These are phyloP conservation scores for Girardia tigrina DNA, from an alignment of 2,888 invertebrate genomes.

Conservation along the genomic window DNA sequence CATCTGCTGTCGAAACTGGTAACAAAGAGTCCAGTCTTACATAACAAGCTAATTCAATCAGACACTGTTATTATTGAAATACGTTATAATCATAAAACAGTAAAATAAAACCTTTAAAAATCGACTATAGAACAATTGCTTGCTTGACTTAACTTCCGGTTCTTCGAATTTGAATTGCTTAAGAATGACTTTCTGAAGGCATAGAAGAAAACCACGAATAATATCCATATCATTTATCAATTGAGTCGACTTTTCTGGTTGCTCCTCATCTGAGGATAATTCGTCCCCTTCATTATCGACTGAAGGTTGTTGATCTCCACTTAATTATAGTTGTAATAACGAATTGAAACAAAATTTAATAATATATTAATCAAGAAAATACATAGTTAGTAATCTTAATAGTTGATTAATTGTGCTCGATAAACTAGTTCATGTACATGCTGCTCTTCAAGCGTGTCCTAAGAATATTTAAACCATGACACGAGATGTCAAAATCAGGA, in stretches of 20 bases:
- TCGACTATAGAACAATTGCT: constrained; percentile 80
- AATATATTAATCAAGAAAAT: too few species aligned
- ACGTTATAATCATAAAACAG: not conserved
- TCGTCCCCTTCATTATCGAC: not conserved
- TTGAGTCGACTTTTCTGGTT: not conserved
- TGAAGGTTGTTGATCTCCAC: too few species aligned
- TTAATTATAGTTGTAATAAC: too few species aligned
- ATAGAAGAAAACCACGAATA: not conserved
- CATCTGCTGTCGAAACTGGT: constrained; percentile 57
- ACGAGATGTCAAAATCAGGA: too few species aligned
- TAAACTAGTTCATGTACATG: too few species aligned
- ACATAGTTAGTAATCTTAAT: too few species aligned
- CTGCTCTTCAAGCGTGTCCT: too few species aligned
- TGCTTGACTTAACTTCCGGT: constrained; percentile 71
- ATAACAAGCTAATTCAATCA: constrained; percentile 76
- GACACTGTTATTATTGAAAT: constrained; percentile 54
- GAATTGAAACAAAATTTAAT: too few species aligned
- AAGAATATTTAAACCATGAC: too few species aligned
- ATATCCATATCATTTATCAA: not conserved
- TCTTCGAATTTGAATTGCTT: constrained; percentile 88
- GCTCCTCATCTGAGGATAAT: not conserved
- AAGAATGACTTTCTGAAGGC: constrained; percentile 65
- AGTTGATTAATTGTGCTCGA: too few species aligned
- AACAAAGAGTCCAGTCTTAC: constrained; percentile 64
- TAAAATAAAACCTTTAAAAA: constrained; percentile 83